Evolutionary conservation across 1,140 invertebrate genomes (phyloP).

Genomic region (Armadillidium nasatum): DNA sequence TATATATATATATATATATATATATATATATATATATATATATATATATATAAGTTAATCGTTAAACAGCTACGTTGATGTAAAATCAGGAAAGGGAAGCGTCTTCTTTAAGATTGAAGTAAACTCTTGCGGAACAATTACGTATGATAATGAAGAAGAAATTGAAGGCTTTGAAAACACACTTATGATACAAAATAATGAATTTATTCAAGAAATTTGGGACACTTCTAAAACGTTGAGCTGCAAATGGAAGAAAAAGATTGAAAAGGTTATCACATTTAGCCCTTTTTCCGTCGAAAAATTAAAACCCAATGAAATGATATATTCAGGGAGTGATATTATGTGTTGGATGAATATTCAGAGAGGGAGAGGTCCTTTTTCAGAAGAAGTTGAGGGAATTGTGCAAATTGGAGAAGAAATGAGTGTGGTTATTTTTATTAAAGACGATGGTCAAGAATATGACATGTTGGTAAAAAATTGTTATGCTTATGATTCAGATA

Average conservation of each 20-base stretch:
- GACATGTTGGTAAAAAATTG: conserved; percentile 66
- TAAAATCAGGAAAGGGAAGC: conserved; percentile 32
- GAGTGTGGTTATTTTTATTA: conserved; percentile 64
- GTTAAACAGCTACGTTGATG: conserved; percentile 41
- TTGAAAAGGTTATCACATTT: conserved; percentile 59
- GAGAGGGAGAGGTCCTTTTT: conserved; percentile 69
- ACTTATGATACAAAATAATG: conserved; percentile 44
- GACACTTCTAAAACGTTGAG: conserved; percentile 60
- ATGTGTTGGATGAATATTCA: conserved; percentile 75
- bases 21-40: conserved; percentile 1
- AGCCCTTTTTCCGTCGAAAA: conserved; percentile 67
- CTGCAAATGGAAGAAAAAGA: conserved; percentile 49
- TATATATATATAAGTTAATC: conserved; percentile 4
- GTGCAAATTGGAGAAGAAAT: conserved; percentile 67
- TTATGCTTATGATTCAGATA: conserved; percentile 61
- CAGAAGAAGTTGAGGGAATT: conserved; percentile 59
- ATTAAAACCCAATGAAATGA: conserved; percentile 63
- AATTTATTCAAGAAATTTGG: conserved; percentile 53
- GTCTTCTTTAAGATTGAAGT: conserved; percentile 59
- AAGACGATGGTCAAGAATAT: conserved; percentile 60
- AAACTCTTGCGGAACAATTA: conserved; percentile 57
- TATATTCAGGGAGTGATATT: conserved; percentile 57
- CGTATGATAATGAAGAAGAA: conserved; percentile 59
- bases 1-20: too few relatives aligned
- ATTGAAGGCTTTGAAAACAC: conserved; percentile 48